Percentiles rank a stretch among this genome's conserved stretches.
Conservation (phyloP, 2,888 invertebrate genomes). For the Metalampra italica region DNA sequence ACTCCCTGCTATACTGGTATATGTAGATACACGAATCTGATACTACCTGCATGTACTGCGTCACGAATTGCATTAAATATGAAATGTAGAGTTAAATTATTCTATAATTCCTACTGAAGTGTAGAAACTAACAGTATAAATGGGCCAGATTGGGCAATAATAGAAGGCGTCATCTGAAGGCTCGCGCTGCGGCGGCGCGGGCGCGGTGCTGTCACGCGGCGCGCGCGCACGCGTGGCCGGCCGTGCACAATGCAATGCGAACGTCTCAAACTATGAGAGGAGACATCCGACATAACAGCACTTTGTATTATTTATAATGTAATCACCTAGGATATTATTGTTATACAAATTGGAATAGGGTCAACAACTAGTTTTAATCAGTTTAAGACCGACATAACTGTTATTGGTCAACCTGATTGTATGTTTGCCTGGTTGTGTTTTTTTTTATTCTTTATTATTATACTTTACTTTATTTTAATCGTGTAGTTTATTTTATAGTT, state of each 20-base stretch:
- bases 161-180: conserved; percentile 5
- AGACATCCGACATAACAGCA: conserved; percentile 7
- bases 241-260: conserved; percentile 37
- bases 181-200: background rate
- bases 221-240: conserved; percentile 20
- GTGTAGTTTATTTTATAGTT: no score
- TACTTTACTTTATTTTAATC: no score
- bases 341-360: no score
- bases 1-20: no score
- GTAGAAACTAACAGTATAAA: background rate
- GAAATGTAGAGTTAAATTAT: background rate
- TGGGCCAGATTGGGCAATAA: conserved; percentile 5
- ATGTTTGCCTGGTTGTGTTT: no score
- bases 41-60: no score
- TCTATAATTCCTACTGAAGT: background rate
- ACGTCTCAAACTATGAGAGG: conserved; percentile 21
- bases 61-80: background rate
- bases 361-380: no score
- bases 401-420: no score
- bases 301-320: background rate
- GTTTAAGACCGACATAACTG: no score
- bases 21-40: no score
- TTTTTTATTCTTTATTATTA: no score
- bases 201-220: conserved; percentile 14
- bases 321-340: background rate